Evolutionary conservation across 2,888 invertebrate genomes (phyloP).

Genomic region (Cistogaster globosa): DNA sequence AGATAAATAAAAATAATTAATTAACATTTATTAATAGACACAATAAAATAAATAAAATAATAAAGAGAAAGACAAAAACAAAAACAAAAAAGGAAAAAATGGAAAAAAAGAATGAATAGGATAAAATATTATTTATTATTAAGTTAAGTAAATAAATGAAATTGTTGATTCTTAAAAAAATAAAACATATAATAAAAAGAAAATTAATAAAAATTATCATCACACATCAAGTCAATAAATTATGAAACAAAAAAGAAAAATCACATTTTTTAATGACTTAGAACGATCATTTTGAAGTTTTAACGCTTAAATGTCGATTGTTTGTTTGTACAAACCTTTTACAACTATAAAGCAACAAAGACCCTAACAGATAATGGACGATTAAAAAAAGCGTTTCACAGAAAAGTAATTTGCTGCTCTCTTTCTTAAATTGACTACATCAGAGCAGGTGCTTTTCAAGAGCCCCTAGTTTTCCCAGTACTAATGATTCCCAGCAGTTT

Average conservation of each 20-base stretch:
- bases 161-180: constrained; percentile 71
- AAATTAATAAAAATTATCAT: constrained; percentile 64
- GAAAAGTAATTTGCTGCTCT: too few relatives aligned
- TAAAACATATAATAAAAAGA: constrained; percentile 41
- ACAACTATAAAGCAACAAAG: too few relatives aligned
- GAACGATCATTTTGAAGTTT: not conserved
- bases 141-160: constrained; percentile 66
- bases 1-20: constrained; percentile 46
- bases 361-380: too few relatives aligned
- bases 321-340: too few relatives aligned
- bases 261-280: not conserved
- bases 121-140: constrained; percentile 70
- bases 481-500: too few relatives aligned
- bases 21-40: constrained; percentile 47
- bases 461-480: too few relatives aligned
- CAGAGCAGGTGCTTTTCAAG: too few relatives aligned
- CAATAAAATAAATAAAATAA: constrained; percentile 24
- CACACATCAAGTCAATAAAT: constrained; percentile 51
- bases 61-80: constrained; percentile 21
- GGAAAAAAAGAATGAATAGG: constrained; percentile 57
- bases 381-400: too few relatives aligned
- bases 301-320: too few relatives aligned
- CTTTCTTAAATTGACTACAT: too few relatives aligned
- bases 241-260: not conserved
- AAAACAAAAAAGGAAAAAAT: constrained; percentile 28